Evolutionary conservation across 2,888 invertebrate species (phyloP).

Genomic region (Limenitis arthemis): DNA sequence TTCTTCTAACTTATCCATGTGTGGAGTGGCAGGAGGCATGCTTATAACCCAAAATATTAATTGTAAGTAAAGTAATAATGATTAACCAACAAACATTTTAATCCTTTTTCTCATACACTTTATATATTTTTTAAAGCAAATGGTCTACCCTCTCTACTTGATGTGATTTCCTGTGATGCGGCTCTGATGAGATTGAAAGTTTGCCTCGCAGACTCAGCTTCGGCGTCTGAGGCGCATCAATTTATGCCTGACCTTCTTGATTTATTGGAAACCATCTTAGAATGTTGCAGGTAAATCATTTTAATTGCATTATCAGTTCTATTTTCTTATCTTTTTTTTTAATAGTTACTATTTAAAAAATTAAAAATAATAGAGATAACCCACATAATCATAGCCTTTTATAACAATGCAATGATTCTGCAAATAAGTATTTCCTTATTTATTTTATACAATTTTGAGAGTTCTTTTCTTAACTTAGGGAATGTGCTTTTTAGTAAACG

Average conservation of each 20-base stretch:
- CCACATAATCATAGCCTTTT: no score
- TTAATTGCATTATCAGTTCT: background rate
- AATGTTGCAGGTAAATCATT: slow-evolving; percentile 69
- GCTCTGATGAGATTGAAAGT: slow-evolving; percentile 83
- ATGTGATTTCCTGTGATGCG: slow-evolving; percentile 82
- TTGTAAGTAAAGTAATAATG: slow-evolving; percentile 36
- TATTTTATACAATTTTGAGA: no score
- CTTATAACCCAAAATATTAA: slow-evolving; percentile 75
- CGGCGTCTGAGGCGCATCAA: slow-evolving; percentile 67
- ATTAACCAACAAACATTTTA: background rate
- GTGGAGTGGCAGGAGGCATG: slow-evolving; percentile 91
- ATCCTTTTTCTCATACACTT: background rate
- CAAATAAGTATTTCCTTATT: no score
- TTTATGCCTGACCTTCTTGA: slow-evolving; percentile 77
- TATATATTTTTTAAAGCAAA: slow-evolving; percentile 34
- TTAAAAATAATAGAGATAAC: no score
- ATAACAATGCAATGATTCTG: no score
- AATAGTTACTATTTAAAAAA: no score
- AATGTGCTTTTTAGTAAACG: no score
- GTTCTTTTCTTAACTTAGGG: no score
- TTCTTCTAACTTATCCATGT: slow-evolving; percentile 85
- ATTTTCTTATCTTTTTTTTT: background rate
- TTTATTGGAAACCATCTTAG: slow-evolving; percentile 75
- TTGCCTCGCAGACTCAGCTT: slow-evolving; percentile 58
- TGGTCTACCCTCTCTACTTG: slow-evolving; percentile 78